Evolutionary conservation across 2,113 vertebrate species (phyloP).

Genomic region (Hyaena hyaena): DNA sequence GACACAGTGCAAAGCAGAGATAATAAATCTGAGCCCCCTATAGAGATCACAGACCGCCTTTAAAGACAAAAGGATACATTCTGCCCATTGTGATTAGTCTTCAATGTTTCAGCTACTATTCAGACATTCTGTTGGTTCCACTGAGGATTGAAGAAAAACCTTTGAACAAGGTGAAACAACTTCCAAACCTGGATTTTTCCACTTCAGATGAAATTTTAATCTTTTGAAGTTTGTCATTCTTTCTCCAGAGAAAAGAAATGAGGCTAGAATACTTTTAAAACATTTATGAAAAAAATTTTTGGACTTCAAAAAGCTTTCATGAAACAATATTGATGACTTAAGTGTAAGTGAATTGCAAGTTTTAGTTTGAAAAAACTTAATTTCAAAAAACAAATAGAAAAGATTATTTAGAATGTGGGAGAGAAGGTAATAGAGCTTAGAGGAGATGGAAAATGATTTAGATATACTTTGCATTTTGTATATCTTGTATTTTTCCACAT

Average conservation of each 20-base stretch:
- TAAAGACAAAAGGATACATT: not conserved
- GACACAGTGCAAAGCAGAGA: not conserved
- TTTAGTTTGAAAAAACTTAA: not conserved
- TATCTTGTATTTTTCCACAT: not conserved
- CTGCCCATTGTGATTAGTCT: not conserved
- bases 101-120: not conserved
- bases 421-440: not conserved
- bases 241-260: not conserved
- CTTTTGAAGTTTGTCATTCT: not conserved
- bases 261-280: not conserved
- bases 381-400: constrained; percentile 1
- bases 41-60: not conserved
- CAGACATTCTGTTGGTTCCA: not conserved
- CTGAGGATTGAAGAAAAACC: not conserved
- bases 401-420: not conserved
- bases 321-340: constrained; percentile 8
- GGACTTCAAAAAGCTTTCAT: not conserved
- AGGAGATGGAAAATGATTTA: not conserved
- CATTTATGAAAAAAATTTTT: constrained; percentile 27
- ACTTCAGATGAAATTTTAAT: not conserved
- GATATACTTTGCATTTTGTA: not conserved
- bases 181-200: not conserved
- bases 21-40: not conserved
- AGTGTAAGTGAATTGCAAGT: not conserved
- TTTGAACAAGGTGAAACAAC: not conserved